Conservation (phyloP, 2,797 vertebrate genomes). For the Calcarius lapponicus region DNA sequence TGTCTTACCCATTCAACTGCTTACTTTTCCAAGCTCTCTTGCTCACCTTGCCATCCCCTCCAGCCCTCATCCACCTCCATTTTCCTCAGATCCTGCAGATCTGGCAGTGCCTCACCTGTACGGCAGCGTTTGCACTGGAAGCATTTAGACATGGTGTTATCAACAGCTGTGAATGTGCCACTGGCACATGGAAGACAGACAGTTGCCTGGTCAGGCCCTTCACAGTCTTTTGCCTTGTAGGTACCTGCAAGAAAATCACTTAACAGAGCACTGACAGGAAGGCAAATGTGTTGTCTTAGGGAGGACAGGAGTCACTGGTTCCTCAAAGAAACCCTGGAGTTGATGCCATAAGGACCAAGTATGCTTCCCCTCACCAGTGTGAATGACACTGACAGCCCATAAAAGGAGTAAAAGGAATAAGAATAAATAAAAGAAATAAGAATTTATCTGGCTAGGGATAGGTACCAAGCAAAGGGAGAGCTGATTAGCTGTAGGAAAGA, state of each 20-base stretch:
- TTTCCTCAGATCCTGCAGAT: background rate
- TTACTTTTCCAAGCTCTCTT: background rate
- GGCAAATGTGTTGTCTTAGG: accelerated
- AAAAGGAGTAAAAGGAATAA: background rate
- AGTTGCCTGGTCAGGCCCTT: background rate
- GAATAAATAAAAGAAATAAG: background rate
- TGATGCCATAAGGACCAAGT: background rate
- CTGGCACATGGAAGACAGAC: background rate
- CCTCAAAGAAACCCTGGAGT: background rate
- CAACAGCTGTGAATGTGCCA: constrained; percentile 27
- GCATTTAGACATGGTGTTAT: constrained; percentile 55
- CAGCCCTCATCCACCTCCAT: background rate
- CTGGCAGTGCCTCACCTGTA: background rate
- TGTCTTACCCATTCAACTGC: background rate
- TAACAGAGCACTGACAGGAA: background rate
- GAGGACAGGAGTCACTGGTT: background rate
- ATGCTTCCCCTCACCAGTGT: background rate
- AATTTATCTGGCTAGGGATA: background rate
- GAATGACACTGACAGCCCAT: background rate
- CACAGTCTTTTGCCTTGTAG: constrained; percentile 60
- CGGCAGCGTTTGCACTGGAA: constrained; percentile 22
- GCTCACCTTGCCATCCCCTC: background rate
- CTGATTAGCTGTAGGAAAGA: background rate
- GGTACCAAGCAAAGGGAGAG: background rate
- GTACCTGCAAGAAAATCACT: constrained; percentile 56